phyloP scores from a whole-genome alignment of 92 coral and sea anemone genomes.

The Parazoanthus darwini region DNA sequence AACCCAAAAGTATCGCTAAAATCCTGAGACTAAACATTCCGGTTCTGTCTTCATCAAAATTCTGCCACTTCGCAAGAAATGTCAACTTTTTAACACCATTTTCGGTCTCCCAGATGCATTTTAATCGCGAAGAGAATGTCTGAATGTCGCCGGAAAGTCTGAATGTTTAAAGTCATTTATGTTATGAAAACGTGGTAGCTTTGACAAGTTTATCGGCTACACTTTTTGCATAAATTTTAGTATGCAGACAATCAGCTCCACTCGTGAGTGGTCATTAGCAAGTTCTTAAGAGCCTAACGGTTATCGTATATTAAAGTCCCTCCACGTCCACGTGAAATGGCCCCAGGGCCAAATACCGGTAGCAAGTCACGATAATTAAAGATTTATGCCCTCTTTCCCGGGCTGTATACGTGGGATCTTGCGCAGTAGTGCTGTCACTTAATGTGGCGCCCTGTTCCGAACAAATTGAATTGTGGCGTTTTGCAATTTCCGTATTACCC shows the following conservation, averaged over 20 bases:
- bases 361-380: neutral
- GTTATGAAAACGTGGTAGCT: neutral
- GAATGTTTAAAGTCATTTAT: neutral
- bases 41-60: neutral
- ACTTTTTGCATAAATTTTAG: neutral
- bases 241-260: constrained; percentile 7
- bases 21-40: neutral
- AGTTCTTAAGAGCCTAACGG: neutral
- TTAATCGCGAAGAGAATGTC: neutral
- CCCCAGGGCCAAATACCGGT: neutral
- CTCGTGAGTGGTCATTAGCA: neutral
- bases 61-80: neutral
- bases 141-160: neutral
- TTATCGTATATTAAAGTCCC: neutral
- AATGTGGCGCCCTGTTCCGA: neutral
- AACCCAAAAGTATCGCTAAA: neutral
- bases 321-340: neutral
- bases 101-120: neutral
- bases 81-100: neutral
- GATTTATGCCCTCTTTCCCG: neutral
- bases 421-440: neutral
- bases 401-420: neutral
- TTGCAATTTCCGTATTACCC: too few relatives aligned
- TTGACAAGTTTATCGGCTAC: neutral
- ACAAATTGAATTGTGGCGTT: neutral